Evolutionary conservation across 2,113 vertebrate species (phyloP), one percentile per base, ranked within the genome.

Genomic region (Phasianus colchicus): DNA sequence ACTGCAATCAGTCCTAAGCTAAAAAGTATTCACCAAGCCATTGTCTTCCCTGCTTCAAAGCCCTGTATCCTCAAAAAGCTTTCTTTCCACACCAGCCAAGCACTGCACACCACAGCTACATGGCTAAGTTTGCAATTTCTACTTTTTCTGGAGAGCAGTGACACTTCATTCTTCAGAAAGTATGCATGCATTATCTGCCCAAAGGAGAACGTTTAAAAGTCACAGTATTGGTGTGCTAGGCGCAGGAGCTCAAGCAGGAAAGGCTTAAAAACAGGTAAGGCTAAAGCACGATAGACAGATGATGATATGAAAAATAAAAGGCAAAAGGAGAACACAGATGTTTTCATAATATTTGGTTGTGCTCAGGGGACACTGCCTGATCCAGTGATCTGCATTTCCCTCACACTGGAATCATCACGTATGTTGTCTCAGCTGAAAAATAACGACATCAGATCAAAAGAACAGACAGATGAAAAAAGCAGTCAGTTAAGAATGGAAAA

Each of bases 391-490:
- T 78, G 77, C 27, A 65, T 48, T 95, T 92, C 74, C 40, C 89
- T 77, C 76, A 78, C 27, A 43, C 50, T 77, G 77, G 60, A 71
- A 91, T 81, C 57, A 42, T 29, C 42, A 48, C 30, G 40, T 8
- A 34, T 71, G 70, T 45, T 91, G 73, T 73, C 61, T 78, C 25
- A 75, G 80, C 90, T 95, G 93, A 81, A 96, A 94, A 93, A 80
- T 7, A 57, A n/a, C 25, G 1, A 43, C 27, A 90, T 63, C 65
- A 88, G 38, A 69, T 81, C 66, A 90, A 88, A 92, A 86, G 52
- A 55, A 77, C 50, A 77, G 43, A 58, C 32, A 93, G 87, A 70
- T 83, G 67, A 88, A 92, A 81, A 94, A 83, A 38, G 25, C 42
- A 77, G 34, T 15, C 64, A 69, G 45, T 79, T 71, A 52, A 57